Percentiles rank a stretch among this genome's conserved stretches.
phyloP scores from a whole-genome alignment of 2,797 vertebrate species.

The Mormyrops boulengeri region DNA sequence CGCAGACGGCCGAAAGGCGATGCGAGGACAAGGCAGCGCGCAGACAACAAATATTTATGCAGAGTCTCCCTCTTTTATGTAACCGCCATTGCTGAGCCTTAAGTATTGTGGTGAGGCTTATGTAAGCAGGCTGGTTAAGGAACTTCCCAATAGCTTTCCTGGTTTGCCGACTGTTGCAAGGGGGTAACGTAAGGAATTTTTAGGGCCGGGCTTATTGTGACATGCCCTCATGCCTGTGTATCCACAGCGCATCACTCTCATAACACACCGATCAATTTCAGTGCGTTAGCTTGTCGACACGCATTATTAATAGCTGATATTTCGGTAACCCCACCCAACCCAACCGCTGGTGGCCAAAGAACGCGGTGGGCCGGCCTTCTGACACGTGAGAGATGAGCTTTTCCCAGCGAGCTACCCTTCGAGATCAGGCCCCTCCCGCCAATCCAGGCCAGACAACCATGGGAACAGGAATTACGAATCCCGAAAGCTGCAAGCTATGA shows the following conservation, averaged over 20 bases:
- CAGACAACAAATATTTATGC: constrained; percentile 44
- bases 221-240: neutral
- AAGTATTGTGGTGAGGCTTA: neutral
- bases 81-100: constrained; percentile 41
- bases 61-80: constrained; percentile 22
- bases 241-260: neutral
- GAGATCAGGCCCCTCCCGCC: neutral
- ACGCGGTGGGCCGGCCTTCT: neutral
- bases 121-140: neutral
- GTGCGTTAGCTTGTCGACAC: constrained; percentile 17
- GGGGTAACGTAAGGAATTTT: neutral
- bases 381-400: neutral
- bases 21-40: constrained; percentile 41
- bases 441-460: neutral
- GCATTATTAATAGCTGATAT: constrained; percentile 33
- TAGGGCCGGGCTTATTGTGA: neutral
- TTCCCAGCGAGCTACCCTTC: neutral
- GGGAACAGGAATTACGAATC: neutral
- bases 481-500: neutral
- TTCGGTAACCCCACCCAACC: neutral
- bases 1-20: constrained; percentile 53
- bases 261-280: neutral
- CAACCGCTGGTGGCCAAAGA: neutral
- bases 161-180: neutral
- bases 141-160: constrained; percentile 11